Base-by-base conservation (phyloP, 2,797 vertebrate species). In the Petrocephalus sullivani region DNA sequence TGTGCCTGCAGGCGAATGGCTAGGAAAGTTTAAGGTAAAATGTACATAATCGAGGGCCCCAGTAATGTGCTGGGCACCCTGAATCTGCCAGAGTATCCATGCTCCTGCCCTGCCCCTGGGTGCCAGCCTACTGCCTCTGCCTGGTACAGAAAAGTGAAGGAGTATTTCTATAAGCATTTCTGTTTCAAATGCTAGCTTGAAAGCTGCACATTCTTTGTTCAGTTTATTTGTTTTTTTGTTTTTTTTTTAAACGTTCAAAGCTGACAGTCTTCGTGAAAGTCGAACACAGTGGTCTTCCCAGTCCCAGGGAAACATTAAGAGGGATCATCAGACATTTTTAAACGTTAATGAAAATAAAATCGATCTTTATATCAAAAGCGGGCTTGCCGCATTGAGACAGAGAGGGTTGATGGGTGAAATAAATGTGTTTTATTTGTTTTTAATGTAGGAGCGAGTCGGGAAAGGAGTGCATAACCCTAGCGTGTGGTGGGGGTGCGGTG, bases 351-450 rank as follows among this genome's bases (percentile, higher is more conserved):
- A 49, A 81, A 81, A 81, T 49, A 81, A 81, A 41, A 81, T n/a
- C 2, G 19, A 49, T 81, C 75, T 81, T 49, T 49, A 81, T 49
- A 81, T 81, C 41, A 81, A 81, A 10, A 49, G 75, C 75, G 75
- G 16, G 41, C 75, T 41, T 16, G 19, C 37, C 41, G 41, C 6
- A n/a, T 21, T 4, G 75, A 81, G 75, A 49, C 75, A 5, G 6
- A 81, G 46, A 37, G 7, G 75, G 75, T 46, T 41, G 75, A 81
- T 81, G 41, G 46, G 41, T 49, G 41, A 16, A 81, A 16, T 8
- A 81, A 81, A 81, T 81, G 75, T 81, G 75, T 81, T 81, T 81
- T 81, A 81, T 84, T 84, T 54, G n/a, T 19, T 54, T 49, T 84
- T 84, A 84, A 84, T 23, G 28, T 58, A 51, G 58, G 53, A 85